Evolutionary conservation across 2,888 invertebrate genomes (phyloP).

Genomic region (Rhagophthalmus giganteus): DNA sequence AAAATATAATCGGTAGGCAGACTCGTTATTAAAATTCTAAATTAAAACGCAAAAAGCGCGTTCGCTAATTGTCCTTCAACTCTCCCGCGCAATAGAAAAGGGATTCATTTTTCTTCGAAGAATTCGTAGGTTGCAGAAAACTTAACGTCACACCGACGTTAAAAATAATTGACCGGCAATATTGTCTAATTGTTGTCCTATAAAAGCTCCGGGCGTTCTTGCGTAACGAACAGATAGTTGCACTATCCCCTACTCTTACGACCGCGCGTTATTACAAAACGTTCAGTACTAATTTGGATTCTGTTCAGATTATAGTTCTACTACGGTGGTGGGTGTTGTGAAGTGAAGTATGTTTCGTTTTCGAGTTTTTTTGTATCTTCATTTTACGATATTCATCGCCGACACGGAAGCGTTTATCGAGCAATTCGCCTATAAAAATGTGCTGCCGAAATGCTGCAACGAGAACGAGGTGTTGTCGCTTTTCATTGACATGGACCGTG

Average conservation of each 20-base stretch:
- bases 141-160: too few relatives aligned
- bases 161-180: too few relatives aligned
- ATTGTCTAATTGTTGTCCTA: background rate
- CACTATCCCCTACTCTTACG: constrained; percentile 8
- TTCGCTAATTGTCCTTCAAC: too few relatives aligned
- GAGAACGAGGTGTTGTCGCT: constrained; percentile 1
- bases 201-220: constrained; percentile 11
- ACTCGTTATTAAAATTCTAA: too few relatives aligned
- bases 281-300: constrained; percentile 9
- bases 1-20: too few relatives aligned
- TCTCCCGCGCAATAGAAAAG: too few relatives aligned
- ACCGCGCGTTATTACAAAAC: constrained; percentile 5
- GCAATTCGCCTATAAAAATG: constrained; percentile 9
- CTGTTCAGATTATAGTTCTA: background rate
- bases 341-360: constrained; percentile 7
- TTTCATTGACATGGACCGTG: background rate
- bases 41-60: too few relatives aligned
- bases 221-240: background rate
- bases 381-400: background rate
- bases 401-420: constrained; percentile 8
- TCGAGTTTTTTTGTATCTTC: constrained; percentile 1
- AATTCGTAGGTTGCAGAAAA: too few relatives aligned
- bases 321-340: background rate
- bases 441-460: constrained; percentile 11
- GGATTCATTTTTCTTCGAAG: too few relatives aligned